Evolutionary conservation across 2,113 vertebrate species (phyloP).

Genomic region (Pholis gunnellus): DNA sequence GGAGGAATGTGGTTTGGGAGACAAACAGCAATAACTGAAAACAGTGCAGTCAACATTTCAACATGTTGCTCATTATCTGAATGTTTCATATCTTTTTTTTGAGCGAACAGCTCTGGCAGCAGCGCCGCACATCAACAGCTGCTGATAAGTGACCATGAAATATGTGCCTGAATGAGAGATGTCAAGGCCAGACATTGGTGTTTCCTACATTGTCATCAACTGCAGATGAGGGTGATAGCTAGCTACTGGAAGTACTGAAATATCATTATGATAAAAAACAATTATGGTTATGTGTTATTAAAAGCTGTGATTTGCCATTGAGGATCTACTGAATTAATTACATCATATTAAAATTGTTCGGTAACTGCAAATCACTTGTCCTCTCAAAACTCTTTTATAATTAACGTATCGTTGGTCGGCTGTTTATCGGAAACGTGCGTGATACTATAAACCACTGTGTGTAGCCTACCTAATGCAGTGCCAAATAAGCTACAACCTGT

Average conservation of each 20-base stretch:
- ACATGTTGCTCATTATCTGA: slow-evolving; percentile 12
- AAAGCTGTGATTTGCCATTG: neutral
- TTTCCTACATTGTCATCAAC: neutral
- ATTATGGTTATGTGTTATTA: neutral
- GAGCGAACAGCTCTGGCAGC: neutral
- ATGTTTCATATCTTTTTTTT: slow-evolving; percentile 1
- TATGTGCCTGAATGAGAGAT: neutral
- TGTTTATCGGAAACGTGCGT: neutral
- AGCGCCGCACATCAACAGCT: too few species aligned
- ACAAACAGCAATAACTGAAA: neutral
- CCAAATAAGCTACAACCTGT: neutral
- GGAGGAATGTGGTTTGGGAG: neutral
- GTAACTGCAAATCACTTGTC: too few species aligned
- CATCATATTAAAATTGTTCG: too few species aligned
- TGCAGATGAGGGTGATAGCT: neutral
- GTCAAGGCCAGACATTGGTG: neutral
- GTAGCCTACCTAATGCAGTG: neutral
- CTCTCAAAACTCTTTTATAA: neutral
- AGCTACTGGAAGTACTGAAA: too few species aligned
- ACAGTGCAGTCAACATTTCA: neutral
- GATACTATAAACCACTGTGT: neutral
- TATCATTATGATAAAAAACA: neutral
- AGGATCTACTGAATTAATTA: neutral
- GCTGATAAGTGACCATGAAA: neutral
- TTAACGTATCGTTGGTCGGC: neutral